phyloP scores from a whole-genome alignment of 1,140 invertebrate species.

The Parapsyche elsis region DNA sequence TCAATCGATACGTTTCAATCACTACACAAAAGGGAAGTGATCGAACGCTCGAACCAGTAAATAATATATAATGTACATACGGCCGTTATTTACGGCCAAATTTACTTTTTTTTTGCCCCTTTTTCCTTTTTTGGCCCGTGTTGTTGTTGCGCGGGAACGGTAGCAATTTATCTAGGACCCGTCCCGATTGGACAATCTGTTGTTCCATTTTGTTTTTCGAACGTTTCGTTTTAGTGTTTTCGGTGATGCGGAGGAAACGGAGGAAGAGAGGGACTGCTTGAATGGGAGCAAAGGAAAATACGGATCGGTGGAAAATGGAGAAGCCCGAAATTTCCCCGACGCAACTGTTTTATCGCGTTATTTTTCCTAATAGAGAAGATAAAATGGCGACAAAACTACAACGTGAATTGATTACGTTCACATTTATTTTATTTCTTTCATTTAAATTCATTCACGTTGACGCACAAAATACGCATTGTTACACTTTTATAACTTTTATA shows the following conservation, averaged over 20 bases:
- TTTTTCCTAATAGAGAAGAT: slow-evolving; percentile 21
- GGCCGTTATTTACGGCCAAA: background rate
- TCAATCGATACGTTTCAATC: slow-evolving; percentile 8
- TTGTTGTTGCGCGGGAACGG: background rate
- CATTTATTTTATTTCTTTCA: background rate
- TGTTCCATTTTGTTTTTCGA: slow-evolving; percentile 10
- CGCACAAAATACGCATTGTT: no score
- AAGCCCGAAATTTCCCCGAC: background rate
- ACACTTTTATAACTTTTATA: no score
- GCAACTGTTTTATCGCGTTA: slow-evolving; percentile 21
- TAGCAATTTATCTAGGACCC: slow-evolving; percentile 26
- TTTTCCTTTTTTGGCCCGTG: background rate
- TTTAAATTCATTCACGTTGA: background rate
- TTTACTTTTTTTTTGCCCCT: background rate
- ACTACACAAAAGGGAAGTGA: background rate
- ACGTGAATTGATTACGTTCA: background rate
- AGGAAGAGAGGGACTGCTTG: background rate
- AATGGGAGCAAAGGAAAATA: background rate
- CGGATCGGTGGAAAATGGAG: slow-evolving; percentile 6
- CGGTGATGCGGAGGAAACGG: background rate
- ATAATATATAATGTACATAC: no score
- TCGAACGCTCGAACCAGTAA: no score
- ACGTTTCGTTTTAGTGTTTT: slow-evolving; percentile 30
- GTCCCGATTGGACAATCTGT: slow-evolving; percentile 27
- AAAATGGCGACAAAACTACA: background rate